phyloP scores from a whole-genome alignment of 2,113 vertebrate species.

The Amazona vittata region DNA sequence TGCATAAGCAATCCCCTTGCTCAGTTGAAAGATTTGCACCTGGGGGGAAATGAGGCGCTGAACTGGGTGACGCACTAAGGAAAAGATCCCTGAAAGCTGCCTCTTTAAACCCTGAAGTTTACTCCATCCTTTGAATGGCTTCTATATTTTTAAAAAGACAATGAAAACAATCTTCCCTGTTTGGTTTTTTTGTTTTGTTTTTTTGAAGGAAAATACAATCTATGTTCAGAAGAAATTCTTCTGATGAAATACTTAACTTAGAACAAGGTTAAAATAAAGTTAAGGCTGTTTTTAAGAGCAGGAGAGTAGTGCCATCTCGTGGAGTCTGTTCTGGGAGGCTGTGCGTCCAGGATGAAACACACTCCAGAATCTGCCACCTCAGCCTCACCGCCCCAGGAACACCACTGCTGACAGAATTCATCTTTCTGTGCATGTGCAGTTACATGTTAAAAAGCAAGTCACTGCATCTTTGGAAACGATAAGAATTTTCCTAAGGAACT shows the following conservation, averaged over 20 bases:
- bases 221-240: slow-evolving; percentile 42
- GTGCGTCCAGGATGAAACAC: fast-evolving
- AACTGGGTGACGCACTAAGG: background rate
- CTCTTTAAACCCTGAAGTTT: background rate
- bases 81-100: background rate
- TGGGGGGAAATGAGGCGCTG: background rate
- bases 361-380: fast-evolving
- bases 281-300: slow-evolving; percentile 24
- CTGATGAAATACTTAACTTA: slow-evolving; percentile 43
- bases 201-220: slow-evolving; percentile 41
- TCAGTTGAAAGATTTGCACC: background rate
- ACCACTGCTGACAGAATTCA: background rate
- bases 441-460: background rate
- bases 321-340: background rate
- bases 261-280: slow-evolving; percentile 1
- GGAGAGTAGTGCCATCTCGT: slow-evolving; percentile 77
- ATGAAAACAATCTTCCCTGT: slow-evolving; percentile 4
- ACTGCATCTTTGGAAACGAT: background rate
- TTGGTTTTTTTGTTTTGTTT: background rate
- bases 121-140: background rate
- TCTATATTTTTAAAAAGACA: background rate
- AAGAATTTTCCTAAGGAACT: background rate
- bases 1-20: background rate
- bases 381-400: background rate
- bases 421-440: background rate